A percentile compares a stretch with the other conserved stretches of the same genome.
phyloP scores from a whole-genome alignment of 1,140 invertebrate species.

The Sitodiplosis mosellana region DNA sequence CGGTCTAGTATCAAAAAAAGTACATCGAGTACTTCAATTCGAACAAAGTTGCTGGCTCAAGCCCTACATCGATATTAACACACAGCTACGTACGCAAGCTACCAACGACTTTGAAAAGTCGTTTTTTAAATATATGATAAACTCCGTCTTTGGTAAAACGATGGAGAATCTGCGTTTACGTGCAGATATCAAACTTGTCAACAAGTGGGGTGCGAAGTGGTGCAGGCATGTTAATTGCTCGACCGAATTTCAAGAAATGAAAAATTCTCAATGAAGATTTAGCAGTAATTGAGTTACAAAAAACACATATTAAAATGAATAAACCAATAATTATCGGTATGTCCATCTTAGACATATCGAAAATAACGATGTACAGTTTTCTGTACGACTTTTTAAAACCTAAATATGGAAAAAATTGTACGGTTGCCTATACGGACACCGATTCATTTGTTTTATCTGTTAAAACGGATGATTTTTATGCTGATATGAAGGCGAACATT shows the following conservation, averaged over 20 bases:
- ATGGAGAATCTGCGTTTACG: slow-evolving; percentile 30
- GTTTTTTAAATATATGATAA: slow-evolving; percentile 31
- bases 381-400: slow-evolving; percentile 13
- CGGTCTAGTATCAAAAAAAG: slow-evolving; percentile 27
- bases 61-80: slow-evolving; percentile 28
- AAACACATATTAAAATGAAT: slow-evolving; percentile 17
- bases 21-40: slow-evolving; percentile 31
- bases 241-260: slow-evolving; percentile 22
- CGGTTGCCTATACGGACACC: slow-evolving; percentile 25
- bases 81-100: slow-evolving; percentile 18
- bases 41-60: slow-evolving; percentile 29
- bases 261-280: slow-evolving; percentile 21
- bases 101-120: slow-evolving; percentile 29
- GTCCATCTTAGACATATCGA: slow-evolving; percentile 22
- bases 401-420: slow-evolving; percentile 14
- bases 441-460: slow-evolving; percentile 25
- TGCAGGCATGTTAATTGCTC: slow-evolving; percentile 17
- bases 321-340: slow-evolving; percentile 27
- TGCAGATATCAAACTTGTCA: slow-evolving; percentile 22
- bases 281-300: slow-evolving; percentile 19
- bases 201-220: slow-evolving; percentile 16
- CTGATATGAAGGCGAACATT: slow-evolving; percentile 20
- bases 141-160: slow-evolving; percentile 28
- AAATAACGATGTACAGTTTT: slow-evolving; percentile 20
- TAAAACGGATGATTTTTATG: slow-evolving; percentile 23